phyloP scores from a whole-genome alignment of 2,797 vertebrate species.

The Danio choprae region DNA sequence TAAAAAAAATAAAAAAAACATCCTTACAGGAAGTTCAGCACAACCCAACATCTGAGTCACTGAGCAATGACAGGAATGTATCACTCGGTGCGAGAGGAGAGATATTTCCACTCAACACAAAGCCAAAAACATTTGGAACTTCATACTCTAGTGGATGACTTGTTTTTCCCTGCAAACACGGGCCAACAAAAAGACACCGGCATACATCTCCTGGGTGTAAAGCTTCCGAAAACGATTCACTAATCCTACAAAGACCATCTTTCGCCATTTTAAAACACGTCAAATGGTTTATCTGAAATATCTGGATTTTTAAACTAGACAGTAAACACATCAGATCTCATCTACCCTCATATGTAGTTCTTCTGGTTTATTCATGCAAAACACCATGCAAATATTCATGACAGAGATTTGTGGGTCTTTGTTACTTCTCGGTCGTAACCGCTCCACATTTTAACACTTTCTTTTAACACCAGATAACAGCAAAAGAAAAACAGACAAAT shows the following conservation, averaged over 20 bases:
- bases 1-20: slow-evolving; percentile 38
- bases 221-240: not conserved
- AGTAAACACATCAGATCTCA: not conserved
- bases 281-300: not conserved
- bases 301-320: slow-evolving; percentile 10
- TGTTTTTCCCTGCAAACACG: slow-evolving; percentile 36
- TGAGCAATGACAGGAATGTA: slow-evolving; percentile 54
- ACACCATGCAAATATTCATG: slow-evolving; percentile 33
- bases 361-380: slow-evolving; percentile 25
- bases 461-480: not conserved
- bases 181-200: slow-evolving; percentile 29
- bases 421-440: not conserved
- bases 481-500: not conserved
- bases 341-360: not conserved
- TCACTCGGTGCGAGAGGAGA: slow-evolving; percentile 33
- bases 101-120: slow-evolving; percentile 43
- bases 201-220: slow-evolving; percentile 15
- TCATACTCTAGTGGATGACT: slow-evolving; percentile 41
- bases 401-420: not conserved
- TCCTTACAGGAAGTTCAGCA: slow-evolving; percentile 51
- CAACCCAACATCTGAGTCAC: slow-evolving; percentile 57
- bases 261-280: not conserved
- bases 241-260: not conserved
- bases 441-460: not conserved
- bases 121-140: slow-evolving; percentile 56